A percentile compares a stretch with the other conserved stretches of the same genome.
phyloP scores from a whole-genome alignment of 2,888 invertebrate genomes.

The Drosophila phalerata region DNA sequence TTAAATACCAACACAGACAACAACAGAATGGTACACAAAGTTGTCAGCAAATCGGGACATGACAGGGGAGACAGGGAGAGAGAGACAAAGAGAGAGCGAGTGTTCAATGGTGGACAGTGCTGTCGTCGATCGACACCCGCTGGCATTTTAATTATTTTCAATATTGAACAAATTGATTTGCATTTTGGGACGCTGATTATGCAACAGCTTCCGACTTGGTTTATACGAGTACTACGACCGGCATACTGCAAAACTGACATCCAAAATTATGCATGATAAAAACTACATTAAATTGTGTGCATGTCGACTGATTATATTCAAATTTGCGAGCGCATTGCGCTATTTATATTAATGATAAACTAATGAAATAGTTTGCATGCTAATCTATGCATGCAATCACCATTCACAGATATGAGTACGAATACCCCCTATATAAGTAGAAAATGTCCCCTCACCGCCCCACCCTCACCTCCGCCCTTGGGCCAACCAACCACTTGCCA shows the following conservation, averaged over 20 bases:
- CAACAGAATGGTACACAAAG: constrained; percentile 26
- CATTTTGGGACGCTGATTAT: constrained; percentile 79
- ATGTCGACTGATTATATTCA: constrained; percentile 71
- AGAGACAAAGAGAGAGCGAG: neutral
- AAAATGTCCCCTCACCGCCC: too few species aligned
- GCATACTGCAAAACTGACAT: neutral
- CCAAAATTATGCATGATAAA: constrained; percentile 71
- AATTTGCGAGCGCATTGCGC: constrained; percentile 57
- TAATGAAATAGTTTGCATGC: constrained; percentile 73
- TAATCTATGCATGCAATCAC: constrained; percentile 67
- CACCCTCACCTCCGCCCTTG: too few species aligned
- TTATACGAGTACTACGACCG: constrained; percentile 1
- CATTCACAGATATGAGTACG: constrained; percentile 33
- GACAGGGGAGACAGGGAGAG: neutral
- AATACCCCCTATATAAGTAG: neutral
- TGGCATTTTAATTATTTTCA: constrained; percentile 82
- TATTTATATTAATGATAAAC: constrained; percentile 77
- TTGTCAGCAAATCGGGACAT: constrained; percentile 62
- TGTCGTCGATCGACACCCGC: constrained; percentile 46
- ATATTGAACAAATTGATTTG: constrained; percentile 83
- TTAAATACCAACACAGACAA: constrained; percentile 56
- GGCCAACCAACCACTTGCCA: neutral
- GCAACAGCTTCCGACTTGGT: constrained; percentile 54
- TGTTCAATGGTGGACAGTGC: neutral
- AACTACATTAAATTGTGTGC: constrained; percentile 69